Evolutionary conservation across 2,797 vertebrate genomes (phyloP), one percentile per base, ranked within the genome.

Genomic region (Mus spretus): DNA sequence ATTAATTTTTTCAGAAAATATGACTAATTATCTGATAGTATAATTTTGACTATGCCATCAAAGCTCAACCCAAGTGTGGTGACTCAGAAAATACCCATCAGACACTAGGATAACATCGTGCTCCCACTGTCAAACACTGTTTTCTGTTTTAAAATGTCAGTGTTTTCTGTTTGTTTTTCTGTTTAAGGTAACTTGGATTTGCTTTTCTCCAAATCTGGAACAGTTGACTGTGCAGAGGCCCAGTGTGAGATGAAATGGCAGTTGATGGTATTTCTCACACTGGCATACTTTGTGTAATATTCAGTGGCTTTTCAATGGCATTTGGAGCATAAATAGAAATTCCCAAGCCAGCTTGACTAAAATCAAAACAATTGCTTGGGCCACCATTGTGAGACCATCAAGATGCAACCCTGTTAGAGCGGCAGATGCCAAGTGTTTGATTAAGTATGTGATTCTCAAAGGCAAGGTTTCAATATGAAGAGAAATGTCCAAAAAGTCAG

Each of bases 261-360:
- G 85, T 89, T 87, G 94, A 92, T 91, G 74, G 55, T 91, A 92
- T 75, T 97, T 97, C 94, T 94, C 96, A 81, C 44, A 90, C 75
- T 94, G 96, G 93, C 77, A 74, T 88, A 74, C 40, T 93, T 90
- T 90, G 72, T 89, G 83, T 86, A 79, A 85, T 79, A 94, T 91
- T 96, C 79, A 40, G 70, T 89, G 96, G 80, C 75, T 97, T 96
- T 97, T 94, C 94, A 91, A 77, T 70, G 92, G 92, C 92, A 96
- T 96, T 94, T 97, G 95, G 91, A 94, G 75, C 86, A 34, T 75
- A 95, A 89, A 53, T 81, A 95, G 92, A 82, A 78, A 87, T 93
- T 40, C 65, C n/a, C 61, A 59, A 92, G 37, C 90, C 63, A 91
- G 85, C 47, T 59, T 81, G 47, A 77, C 84, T 44, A 89, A 91